These are phyloP conservation scores for Cynopterus sphinx DNA, from an alignment of 2,797 vertebrate species.

Conservation along the genomic window DNA sequence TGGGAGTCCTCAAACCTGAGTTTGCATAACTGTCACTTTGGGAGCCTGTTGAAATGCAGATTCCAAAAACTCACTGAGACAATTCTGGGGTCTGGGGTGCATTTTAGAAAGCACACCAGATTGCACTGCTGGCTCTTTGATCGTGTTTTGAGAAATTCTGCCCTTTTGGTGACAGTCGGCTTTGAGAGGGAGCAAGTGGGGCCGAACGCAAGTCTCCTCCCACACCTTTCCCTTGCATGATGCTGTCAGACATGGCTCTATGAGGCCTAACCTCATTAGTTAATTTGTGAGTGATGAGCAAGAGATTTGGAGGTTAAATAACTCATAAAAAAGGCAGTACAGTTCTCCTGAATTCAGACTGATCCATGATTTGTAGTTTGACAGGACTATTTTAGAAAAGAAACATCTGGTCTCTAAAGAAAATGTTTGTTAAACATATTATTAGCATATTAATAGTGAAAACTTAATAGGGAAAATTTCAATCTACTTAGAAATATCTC, in stretches of 20 bases:
- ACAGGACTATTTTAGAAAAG: background rate
- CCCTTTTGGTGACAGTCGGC: background rate
- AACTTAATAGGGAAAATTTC: background rate
- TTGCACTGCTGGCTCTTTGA: background rate
- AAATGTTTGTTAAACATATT: background rate
- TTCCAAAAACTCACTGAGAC: background rate
- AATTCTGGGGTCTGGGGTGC: background rate
- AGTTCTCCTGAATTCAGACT: background rate
- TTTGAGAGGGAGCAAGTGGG: background rate
- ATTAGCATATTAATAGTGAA: background rate
- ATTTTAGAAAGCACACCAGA: background rate
- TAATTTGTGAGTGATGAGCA: background rate
- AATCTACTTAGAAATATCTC: background rate
- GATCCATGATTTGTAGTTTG: background rate
- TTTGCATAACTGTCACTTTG: background rate
- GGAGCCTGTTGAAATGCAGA: background rate
- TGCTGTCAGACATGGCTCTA: background rate
- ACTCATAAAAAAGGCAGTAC: background rate
- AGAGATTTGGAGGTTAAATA: background rate
- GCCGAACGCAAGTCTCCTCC: too few species aligned
- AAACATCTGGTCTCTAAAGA: background rate
- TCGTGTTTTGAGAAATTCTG: background rate
- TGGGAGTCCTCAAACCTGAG: background rate
- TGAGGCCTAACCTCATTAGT: background rate
- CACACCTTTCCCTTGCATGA: accelerated